Conservation (phyloP, 2,113 vertebrate genomes). For the Entomyzon cyanotis region DNA sequence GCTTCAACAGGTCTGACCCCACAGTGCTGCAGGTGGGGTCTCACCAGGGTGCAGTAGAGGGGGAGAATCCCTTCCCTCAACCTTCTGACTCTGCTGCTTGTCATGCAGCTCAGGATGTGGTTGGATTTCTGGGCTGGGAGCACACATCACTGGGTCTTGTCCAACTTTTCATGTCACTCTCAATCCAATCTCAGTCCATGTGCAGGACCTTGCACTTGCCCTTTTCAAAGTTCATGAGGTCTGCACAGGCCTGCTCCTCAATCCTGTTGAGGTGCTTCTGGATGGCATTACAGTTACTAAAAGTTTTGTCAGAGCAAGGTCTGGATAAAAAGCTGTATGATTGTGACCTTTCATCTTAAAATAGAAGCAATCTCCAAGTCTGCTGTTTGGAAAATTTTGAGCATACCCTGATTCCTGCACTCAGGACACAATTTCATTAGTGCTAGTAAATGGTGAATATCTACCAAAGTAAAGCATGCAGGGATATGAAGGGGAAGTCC, state of each 20-base stretch:
- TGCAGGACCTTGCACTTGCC: background rate
- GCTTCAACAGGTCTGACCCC: background rate
- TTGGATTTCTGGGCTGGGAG: background rate
- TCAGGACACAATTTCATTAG: background rate
- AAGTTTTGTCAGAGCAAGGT: background rate
- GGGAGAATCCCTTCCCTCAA: rapidly evolving
- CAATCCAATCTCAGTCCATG: background rate
- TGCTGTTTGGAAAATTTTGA: background rate
- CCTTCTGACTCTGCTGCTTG: background rate
- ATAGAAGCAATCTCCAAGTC: background rate
- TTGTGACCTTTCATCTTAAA: background rate
- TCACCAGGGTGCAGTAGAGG: background rate
- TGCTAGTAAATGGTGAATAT: background rate
- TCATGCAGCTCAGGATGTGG: background rate
- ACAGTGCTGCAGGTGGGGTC: background rate
- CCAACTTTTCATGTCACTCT: background rate
- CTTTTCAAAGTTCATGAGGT: background rate
- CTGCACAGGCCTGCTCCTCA: background rate
- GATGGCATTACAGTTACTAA: background rate
- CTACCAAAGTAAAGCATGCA: background rate
- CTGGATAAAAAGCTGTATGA: background rate
- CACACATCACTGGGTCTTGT: background rate
- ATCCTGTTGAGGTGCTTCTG: background rate
- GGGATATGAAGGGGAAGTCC: background rate
- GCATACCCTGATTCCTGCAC: background rate